These are phyloP conservation scores for Callithrix jacchus DNA, from an alignment of 2,113 vertebrate species.

Conservation along the genomic window DNA sequence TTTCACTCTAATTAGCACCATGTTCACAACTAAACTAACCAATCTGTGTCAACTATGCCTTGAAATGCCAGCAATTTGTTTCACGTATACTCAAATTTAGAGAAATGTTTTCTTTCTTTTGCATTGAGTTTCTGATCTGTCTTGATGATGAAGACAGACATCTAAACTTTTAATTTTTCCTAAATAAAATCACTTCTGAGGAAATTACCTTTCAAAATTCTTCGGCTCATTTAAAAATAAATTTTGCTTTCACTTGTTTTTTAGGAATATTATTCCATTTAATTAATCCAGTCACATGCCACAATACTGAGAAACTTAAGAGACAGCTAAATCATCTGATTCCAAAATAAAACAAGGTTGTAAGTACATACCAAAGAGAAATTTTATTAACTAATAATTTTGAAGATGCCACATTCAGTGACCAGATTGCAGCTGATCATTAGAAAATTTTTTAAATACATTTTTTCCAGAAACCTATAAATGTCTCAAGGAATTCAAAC, in stretches of 20 bases:
- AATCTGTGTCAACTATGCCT: background rate
- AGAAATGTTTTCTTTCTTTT: background rate
- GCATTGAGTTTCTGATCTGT: background rate
- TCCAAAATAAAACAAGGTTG: background rate
- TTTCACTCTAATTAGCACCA: background rate
- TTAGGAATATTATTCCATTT: background rate
- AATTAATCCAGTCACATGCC: background rate
- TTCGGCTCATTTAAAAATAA: constrained; percentile 10
- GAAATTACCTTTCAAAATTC: background rate
- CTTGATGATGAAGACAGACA: background rate
- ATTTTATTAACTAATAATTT: background rate
- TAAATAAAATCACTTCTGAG: background rate
- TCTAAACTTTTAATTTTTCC: background rate
- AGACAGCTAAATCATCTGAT: background rate
- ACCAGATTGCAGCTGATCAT: background rate
- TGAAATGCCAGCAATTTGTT: background rate
- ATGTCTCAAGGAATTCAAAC: background rate
- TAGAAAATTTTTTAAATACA: background rate
- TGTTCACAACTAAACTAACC: background rate
- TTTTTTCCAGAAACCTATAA: background rate
- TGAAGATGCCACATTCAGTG: background rate
- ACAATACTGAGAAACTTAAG: background rate
- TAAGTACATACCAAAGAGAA: background rate
- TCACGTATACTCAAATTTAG: background rate
- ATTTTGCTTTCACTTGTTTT: background rate